Conservation (phyloP, 2,797 vertebrate genomes). For the Chloroceryle inda region DNA sequence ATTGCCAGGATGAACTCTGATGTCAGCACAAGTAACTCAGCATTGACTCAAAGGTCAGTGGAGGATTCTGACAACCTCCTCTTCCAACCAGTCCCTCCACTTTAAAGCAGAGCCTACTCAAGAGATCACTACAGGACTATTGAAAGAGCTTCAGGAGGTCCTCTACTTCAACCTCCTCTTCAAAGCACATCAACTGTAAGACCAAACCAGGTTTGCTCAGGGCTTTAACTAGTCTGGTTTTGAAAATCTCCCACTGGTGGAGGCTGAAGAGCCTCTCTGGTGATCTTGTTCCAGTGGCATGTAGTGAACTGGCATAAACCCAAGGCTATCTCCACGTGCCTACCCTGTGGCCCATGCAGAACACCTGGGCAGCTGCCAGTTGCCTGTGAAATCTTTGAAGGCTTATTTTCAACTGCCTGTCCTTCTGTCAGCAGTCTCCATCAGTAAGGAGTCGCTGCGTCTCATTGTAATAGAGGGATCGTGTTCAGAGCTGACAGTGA, state of each 20-base stretch:
- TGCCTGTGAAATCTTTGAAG: not conserved
- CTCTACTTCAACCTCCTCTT: not conserved
- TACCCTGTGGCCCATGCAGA: not conserved
- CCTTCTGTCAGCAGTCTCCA: not conserved
- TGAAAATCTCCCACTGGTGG: not conserved
- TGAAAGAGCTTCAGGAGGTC: not conserved
- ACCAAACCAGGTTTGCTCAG: not conserved
- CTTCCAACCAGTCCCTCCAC: not conserved
- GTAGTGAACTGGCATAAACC: not conserved
- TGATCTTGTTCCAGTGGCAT: not conserved
- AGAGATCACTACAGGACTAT: not conserved
- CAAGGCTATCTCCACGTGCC: not conserved
- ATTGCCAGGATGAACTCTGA: not conserved
- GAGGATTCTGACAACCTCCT: not conserved
- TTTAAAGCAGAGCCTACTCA: not conserved
- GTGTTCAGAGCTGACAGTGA: not conserved
- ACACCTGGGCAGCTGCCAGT: not conserved
- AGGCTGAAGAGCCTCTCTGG: not conserved
- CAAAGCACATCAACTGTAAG: not conserved
- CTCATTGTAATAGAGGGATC: accelerated
- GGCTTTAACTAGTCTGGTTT: not conserved
- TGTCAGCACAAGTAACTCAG: not conserved
- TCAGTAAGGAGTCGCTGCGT: accelerated
- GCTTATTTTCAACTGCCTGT: not conserved
- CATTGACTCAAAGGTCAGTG: not conserved